Evolutionary conservation across 2,113 vertebrate genomes (phyloP), one percentile per base, ranked within the genome.

Genomic region (Gila orcuttii): DNA sequence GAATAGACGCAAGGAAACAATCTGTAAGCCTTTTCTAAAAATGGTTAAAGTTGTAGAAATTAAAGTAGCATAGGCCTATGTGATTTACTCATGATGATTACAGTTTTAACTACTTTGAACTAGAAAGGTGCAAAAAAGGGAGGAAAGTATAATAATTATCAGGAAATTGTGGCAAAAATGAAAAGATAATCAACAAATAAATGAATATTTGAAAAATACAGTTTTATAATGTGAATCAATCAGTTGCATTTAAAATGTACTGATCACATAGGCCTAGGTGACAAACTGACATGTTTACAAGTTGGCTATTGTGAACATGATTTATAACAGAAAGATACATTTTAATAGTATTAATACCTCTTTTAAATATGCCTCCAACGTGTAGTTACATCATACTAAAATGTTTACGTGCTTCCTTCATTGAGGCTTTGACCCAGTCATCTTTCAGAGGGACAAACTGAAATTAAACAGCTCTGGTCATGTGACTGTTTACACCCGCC

Each of bases 401-500:
- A 17, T 75, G 42, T 75, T 50, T 5, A 77, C 28, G 75, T 33
- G 68, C 19, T 23, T 71, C 68, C 19, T 42, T n/a, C 23, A 36
- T 42, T n/a, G 69, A 11, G n/a, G 69, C 69, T 42, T n/a, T 42
- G 75, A 52, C 50, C 15, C 8, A 77, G 13, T 50, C 73, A 75
- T 75, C 73, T 75, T 75, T 50, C 50, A 31, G n/a, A 33, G 28
- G 50, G 47, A 77, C 75, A 77, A 77, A 77, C 50, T 55, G 50
- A 77, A 77, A 77, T 77, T 55, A 21, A 31, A 52, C 75, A 55
- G 75, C 17, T 77, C 75, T 55, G 50, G 50, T 77, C 75, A 77
- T 77, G 75, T 77, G 75, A 77, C 75, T 77, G 71, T 74, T 47
- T 47, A 77, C 75, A 55, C n/a, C 50, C 75, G 75, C 75, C 75